These are phyloP conservation scores for Saguinus midas DNA, from an alignment of 2,113 vertebrate genomes.

Conservation along the genomic window DNA sequence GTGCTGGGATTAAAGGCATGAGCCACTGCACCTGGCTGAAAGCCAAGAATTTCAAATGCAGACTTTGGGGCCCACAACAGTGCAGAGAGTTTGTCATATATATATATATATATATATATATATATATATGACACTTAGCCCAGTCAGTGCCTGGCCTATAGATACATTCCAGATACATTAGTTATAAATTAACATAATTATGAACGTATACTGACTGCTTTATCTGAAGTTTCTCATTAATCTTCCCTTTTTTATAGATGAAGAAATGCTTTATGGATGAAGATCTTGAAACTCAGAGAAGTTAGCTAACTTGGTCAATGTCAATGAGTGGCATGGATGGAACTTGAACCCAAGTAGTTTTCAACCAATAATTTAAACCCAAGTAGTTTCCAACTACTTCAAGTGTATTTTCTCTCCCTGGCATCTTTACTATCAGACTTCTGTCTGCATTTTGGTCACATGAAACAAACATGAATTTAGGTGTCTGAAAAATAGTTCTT, in stretches of 20 bases:
- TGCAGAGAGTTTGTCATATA: not conserved
- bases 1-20: no score
- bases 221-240: not conserved
- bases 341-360: not conserved
- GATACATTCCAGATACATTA: no score
- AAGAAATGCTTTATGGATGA: not conserved
- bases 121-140: not conserved
- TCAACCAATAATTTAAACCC: not conserved
- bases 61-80: not conserved
- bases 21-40: not conserved
- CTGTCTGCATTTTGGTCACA: not conserved
- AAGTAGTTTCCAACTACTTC: not conserved
- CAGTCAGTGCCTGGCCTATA: not conserved
- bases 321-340: not conserved
- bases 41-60: not conserved
- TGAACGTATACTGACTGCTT: not conserved
- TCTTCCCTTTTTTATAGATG: not conserved
- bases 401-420: not conserved
- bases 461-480: not conserved
- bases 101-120: no score
- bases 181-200: not conserved
- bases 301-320: not conserved
- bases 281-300: not conserved
- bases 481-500: not conserved
- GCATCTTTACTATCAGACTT: not conserved